Conservation (phyloP, 2,113 vertebrate species). For the Cnemophilus loriae region DNA sequence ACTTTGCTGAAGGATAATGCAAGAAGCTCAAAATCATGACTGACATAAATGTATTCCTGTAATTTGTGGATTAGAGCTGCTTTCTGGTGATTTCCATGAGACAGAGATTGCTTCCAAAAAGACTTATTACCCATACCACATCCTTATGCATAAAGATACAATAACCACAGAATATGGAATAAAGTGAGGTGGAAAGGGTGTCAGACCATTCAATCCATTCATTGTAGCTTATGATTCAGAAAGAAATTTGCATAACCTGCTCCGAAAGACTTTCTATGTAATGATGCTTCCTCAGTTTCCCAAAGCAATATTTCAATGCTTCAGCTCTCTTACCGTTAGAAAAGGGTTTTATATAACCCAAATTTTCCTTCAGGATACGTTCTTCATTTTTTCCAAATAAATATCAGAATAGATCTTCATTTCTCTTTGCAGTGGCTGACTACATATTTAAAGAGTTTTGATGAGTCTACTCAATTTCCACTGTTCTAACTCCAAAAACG, state of each 20-base stretch:
- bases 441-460: background rate
- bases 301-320: background rate
- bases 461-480: background rate
- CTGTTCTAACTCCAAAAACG: background rate
- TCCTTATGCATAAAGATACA: background rate
- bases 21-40: slow-evolving; percentile 33
- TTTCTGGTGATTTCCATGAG: background rate
- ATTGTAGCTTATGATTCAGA: background rate
- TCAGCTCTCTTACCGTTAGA: background rate
- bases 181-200: background rate
- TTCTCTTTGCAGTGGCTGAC: background rate
- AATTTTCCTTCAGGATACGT: background rate
- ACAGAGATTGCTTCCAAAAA: background rate
- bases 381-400: background rate
- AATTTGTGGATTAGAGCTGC: background rate
- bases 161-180: background rate
- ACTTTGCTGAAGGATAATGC: slow-evolving; percentile 8
- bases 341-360: background rate
- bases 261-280: background rate
- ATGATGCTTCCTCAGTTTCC: slow-evolving; percentile 7
- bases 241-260: background rate
- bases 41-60: slow-evolving; percentile 38
- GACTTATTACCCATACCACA: background rate
- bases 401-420: background rate
- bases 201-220: background rate